Conservation (phyloP, 2,888 invertebrate species). For the Perizoma affinitatum region DNA sequence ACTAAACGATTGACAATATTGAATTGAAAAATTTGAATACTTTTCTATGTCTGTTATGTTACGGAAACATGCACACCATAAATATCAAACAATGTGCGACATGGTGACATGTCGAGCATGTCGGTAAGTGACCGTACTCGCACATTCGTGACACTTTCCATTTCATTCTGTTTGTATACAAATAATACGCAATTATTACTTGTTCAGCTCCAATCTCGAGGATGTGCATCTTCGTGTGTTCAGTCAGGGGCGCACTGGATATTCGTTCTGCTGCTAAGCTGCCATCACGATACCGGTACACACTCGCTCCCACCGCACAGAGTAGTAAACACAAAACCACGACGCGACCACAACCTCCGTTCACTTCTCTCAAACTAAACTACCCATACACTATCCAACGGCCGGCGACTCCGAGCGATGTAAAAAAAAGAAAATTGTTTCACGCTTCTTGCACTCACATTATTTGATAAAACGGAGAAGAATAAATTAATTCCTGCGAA, state of each 20-base stretch:
- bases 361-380: slow-evolving; percentile 67
- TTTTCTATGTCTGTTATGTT: too few relatives aligned
- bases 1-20: too few relatives aligned
- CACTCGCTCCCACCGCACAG: slow-evolving; percentile 42
- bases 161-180: slow-evolving; percentile 50
- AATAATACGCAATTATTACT: slow-evolving; percentile 60
- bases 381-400: slow-evolving; percentile 41
- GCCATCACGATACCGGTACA: slow-evolving; percentile 55
- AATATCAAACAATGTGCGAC: slow-evolving; percentile 6
- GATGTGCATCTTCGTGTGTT: slow-evolving; percentile 73
- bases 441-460: slow-evolving; percentile 79
- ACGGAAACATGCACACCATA: too few relatives aligned
- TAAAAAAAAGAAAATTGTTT: slow-evolving; percentile 80
- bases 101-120: slow-evolving; percentile 17
- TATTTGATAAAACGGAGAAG: slow-evolving; percentile 75
- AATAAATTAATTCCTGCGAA: slow-evolving; percentile 79
- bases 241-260: slow-evolving; percentile 52
- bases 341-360: slow-evolving; percentile 63
- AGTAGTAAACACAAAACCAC: slow-evolving; percentile 35
- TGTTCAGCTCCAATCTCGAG: slow-evolving; percentile 80
- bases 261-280: slow-evolving; percentile 18
- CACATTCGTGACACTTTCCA: slow-evolving; percentile 46
- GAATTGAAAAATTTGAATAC: too few relatives aligned
- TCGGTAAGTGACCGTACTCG: slow-evolving; percentile 25
- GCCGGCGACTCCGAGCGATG: slow-evolving; percentile 53